These are phyloP conservation scores for Hyles euphorbiae DNA, from an alignment of 1,140 invertebrate genomes.

Conservation along the genomic window DNA sequence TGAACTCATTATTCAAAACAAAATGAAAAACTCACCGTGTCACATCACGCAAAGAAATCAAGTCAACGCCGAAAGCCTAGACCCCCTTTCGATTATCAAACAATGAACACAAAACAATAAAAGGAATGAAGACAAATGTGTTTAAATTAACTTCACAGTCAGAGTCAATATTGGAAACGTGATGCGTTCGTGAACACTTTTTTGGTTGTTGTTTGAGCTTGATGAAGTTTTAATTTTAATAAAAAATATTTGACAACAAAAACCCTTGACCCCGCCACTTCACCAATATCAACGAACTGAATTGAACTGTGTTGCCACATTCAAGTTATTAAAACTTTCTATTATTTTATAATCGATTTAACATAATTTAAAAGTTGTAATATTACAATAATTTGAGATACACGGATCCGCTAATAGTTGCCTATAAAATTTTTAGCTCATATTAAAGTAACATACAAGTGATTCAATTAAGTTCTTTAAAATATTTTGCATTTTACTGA, in stretches of 20 bases:
- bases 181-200: not conserved
- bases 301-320: no score
- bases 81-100: constrained; percentile 25
- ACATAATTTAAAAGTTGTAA: no score
- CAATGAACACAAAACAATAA: constrained; percentile 11
- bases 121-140: constrained; percentile 6
- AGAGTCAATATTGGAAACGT: not conserved
- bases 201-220: not conserved
- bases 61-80: constrained; percentile 19
- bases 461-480: no score
- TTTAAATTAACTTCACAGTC: not conserved
- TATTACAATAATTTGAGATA: no score
- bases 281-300: no score
- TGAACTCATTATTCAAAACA: constrained; percentile 16
- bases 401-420: no score
- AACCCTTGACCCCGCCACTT: constrained; percentile 15
- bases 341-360: no score
- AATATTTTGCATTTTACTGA: no score
- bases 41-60: constrained; percentile 35
- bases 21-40: constrained; percentile 43
- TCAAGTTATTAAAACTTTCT: no score
- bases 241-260: constrained; percentile 31
- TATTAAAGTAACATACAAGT: no score
- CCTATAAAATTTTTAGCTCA: no score
- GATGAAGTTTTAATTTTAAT: constrained; percentile 11